Percentiles rank a stretch among this genome's conserved stretches.
Conservation (phyloP, 2,797 vertebrate species). For the Ispidina lecontei region DNA sequence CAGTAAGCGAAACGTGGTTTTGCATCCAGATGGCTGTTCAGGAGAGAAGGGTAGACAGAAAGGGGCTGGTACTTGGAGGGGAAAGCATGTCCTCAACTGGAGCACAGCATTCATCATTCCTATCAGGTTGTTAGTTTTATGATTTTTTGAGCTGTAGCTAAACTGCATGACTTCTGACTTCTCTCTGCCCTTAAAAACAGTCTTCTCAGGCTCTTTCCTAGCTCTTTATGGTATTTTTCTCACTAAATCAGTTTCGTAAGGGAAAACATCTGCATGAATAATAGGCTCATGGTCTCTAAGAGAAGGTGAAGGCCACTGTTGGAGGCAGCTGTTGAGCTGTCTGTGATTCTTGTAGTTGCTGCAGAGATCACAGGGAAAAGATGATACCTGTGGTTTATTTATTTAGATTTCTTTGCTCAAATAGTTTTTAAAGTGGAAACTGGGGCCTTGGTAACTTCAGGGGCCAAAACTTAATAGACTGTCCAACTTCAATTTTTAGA, state of each 20-base stretch:
- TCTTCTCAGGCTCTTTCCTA: accelerated
- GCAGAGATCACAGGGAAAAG: not conserved
- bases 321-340: not conserved
- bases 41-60: not conserved
- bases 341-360: not conserved
- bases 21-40: not conserved
- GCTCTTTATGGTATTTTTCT: accelerated
- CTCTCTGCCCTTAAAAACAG: not conserved
- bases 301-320: not conserved
- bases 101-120: not conserved
- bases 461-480: not conserved
- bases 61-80: not conserved
- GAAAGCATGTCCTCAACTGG: not conserved
- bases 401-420: not conserved
- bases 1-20: not conserved
- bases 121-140: not conserved
- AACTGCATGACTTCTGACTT: accelerated
- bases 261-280: not conserved
- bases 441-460: not conserved
- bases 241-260: not conserved
- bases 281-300: not conserved
- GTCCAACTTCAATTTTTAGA: not conserved
- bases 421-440: not conserved
- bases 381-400: not conserved
- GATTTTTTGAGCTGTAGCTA: not conserved